These are phyloP conservation scores for Thumatha senex DNA, from an alignment of 2,888 invertebrate genomes.

Conservation along the genomic window DNA sequence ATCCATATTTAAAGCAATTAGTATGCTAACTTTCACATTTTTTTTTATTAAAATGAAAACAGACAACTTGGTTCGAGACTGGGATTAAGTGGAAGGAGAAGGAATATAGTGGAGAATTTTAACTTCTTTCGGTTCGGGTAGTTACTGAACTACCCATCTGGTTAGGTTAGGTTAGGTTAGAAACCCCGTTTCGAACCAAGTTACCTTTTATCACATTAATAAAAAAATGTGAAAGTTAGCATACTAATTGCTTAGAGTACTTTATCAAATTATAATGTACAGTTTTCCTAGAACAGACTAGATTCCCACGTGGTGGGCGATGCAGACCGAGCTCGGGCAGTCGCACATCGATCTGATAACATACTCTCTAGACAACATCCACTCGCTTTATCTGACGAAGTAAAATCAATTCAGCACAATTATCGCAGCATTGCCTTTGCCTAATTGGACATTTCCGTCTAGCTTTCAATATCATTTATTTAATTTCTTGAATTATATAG, in stretches of 20 bases:
- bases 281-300: slow-evolving; percentile 20
- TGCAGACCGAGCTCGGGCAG: slow-evolving; percentile 62
- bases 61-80: no score
- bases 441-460: slow-evolving; percentile 76
- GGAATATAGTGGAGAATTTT: no score
- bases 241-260: slow-evolving; percentile 10
- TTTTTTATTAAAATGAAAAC: no score
- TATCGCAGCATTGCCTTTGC: slow-evolving; percentile 73
- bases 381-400: slow-evolving; percentile 70
- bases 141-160: no score
- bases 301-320: slow-evolving; percentile 70
- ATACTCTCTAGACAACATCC: slow-evolving; percentile 70
- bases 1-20: no score
- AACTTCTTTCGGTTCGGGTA: no score
- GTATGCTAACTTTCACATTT: no score
- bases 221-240: no score
- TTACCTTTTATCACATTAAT: no score
- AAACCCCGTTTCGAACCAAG: no score
- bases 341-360: slow-evolving; percentile 76
- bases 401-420: slow-evolving; percentile 77
- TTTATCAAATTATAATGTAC: slow-evolving; percentile 23
- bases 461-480: slow-evolving; percentile 31
- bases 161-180: no score
- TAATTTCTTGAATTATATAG: slow-evolving; percentile 3
- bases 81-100: no score